Conservation (phyloP, 2,888 invertebrate species). For the Pilophorus perplexus region DNA sequence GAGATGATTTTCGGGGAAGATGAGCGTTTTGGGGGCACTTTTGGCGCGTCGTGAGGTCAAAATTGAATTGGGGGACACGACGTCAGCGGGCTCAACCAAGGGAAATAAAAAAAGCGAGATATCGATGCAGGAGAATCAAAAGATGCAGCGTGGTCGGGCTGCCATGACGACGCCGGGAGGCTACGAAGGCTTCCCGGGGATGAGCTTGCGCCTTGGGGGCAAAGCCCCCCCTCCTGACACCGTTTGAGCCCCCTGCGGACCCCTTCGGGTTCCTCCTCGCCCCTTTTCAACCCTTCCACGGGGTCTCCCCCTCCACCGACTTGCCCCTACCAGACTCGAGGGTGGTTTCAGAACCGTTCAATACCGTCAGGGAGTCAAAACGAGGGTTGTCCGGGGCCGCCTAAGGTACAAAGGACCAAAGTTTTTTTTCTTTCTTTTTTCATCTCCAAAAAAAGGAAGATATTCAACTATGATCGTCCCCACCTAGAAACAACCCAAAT, state of each 20-base stretch:
- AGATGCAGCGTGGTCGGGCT: constrained; percentile 36
- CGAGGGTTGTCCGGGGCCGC: constrained; percentile 35
- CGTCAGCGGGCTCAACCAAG: too few relatives aligned
- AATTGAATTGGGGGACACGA: too few relatives aligned
- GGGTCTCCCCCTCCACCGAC: neutral
- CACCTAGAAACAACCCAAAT: neutral
- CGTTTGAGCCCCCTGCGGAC: neutral
- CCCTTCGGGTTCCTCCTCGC: neutral
- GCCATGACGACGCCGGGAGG: constrained; percentile 36
- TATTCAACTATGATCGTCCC: neutral
- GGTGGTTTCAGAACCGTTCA: constrained; percentile 36
- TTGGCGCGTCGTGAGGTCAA: too few relatives aligned
- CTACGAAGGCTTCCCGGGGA: constrained; percentile 29
- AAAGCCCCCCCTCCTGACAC: neutral
- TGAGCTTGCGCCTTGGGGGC: constrained; percentile 18
- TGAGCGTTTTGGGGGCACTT: too few relatives aligned
- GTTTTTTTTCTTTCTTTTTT: neutral
- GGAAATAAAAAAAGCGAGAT: constrained; percentile 1
- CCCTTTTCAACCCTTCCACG: neutral
- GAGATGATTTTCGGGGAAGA: too few relatives aligned
- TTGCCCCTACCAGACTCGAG: neutral
- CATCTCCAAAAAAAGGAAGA: neutral
- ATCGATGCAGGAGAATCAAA: constrained; percentile 29
- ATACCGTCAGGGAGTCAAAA: constrained; percentile 40
- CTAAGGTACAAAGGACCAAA: constrained; percentile 5